A percentile compares a stretch with the other conserved stretches of the same genome.
Evolutionary conservation across 2,888 invertebrate genomes (phyloP).

Genomic region (Agriopis aurantiaria): DNA sequence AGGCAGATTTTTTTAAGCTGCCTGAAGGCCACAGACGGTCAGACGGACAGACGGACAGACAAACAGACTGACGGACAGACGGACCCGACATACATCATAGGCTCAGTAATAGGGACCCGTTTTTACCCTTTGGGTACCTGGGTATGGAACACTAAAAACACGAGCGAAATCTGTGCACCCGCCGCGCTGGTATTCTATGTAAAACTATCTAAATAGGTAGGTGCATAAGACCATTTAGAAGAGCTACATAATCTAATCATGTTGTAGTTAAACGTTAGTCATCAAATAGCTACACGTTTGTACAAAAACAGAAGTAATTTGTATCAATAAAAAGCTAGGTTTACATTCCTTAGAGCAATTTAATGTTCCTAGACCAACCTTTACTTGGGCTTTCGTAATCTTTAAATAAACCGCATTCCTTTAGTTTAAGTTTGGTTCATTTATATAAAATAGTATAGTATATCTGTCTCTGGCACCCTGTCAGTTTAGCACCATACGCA

Average conservation of each 20-base stretch:
- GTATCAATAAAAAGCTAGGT: slow-evolving; percentile 29
- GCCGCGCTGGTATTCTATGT: no score
- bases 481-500: slow-evolving; percentile 8
- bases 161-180: no score
- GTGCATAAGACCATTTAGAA: neutral
- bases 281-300: neutral
- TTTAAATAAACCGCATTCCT: slow-evolving; percentile 26
- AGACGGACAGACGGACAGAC: no score
- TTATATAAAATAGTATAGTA: slow-evolving; percentile 22
- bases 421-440: slow-evolving; percentile 15
- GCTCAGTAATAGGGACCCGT: no score
- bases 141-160: no score
- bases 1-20: no score
- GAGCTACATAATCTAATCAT: neutral
- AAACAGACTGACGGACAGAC: no score
- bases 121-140: no score
- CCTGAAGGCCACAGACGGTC: no score
- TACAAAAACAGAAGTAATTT: slow-evolving; percentile 9
- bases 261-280: neutral
- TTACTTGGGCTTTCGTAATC: slow-evolving; percentile 30
- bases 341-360: slow-evolving; percentile 36
- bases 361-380: slow-evolving; percentile 33
- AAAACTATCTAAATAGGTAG: no score
- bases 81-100: no score
- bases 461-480: slow-evolving; percentile 16